Evolutionary conservation across 2,888 invertebrate genomes (phyloP).

Genomic region (Chelonus formosanus): DNA sequence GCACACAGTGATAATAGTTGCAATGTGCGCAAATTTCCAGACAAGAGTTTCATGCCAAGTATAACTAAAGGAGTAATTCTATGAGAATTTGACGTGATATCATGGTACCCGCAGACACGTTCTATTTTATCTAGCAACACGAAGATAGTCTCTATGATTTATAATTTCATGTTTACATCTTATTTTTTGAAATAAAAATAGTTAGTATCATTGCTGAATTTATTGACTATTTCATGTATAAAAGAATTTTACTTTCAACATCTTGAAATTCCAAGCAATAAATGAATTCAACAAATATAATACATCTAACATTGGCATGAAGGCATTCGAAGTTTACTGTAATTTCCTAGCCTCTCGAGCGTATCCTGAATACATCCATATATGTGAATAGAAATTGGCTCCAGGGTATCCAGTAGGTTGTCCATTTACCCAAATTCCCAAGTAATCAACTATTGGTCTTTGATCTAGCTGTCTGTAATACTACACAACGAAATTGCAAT

Average conservation of each 20-base stretch:
- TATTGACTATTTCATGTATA: too few species aligned
- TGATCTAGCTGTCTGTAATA: neutral
- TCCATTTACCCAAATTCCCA: neutral
- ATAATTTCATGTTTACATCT: neutral
- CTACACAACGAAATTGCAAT: too few species aligned
- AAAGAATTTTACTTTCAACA: too few species aligned
- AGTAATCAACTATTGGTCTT: neutral
- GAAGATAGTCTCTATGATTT: neutral
- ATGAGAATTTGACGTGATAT: constrained; percentile 4
- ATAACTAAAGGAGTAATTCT: neutral
- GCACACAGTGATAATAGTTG: neutral
- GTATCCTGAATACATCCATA: neutral
- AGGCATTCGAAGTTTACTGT: neutral
- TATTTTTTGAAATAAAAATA: too few species aligned
- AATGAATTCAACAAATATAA: too few species aligned
- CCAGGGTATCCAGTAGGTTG: neutral
- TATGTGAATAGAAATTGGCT: neutral
- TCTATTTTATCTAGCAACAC: neutral
- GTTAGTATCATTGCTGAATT: too few species aligned
- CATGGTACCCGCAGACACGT: constrained; percentile 19
- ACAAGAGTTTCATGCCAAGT: constrained; percentile 6
- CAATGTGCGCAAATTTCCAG: neutral
- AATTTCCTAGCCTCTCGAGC: neutral
- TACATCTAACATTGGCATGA: too few species aligned
- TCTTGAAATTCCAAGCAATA: too few species aligned